These are phyloP conservation scores for Apodemus speciosus DNA, from an alignment of 2,113 vertebrate genomes.

Conservation along the genomic window DNA sequence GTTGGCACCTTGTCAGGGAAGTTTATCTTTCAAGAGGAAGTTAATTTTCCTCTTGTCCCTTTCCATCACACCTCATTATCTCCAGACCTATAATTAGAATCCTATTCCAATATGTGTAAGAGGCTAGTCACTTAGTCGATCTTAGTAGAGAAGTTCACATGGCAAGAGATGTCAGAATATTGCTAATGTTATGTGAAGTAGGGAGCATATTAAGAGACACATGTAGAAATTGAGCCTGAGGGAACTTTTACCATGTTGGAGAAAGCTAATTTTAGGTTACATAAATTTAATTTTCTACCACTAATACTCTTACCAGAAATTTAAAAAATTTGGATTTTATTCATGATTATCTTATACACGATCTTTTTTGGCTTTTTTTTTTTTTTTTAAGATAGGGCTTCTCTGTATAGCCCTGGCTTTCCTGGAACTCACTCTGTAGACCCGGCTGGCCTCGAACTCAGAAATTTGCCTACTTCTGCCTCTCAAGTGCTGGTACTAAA, in stretches of 20 bases:
- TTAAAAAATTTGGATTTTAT: background rate
- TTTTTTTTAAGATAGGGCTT: too few relatives aligned
- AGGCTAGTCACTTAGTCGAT: constrained; percentile 38
- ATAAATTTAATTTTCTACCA: background rate
- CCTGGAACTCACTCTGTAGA: too few relatives aligned
- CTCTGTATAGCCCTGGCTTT: too few relatives aligned
- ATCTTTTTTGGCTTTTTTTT: too few relatives aligned
- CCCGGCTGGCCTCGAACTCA: too few relatives aligned
- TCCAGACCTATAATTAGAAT: constrained; percentile 61
- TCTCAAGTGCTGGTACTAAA: too few relatives aligned
- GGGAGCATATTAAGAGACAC: background rate
- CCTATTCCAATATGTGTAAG: constrained; percentile 37
- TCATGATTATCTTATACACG: background rate
- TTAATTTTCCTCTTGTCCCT: constrained; percentile 56
- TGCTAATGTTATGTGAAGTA: background rate
- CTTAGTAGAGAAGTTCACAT: background rate
- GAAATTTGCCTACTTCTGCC: too few relatives aligned
- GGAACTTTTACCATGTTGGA: background rate
- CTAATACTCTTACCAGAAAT: background rate
- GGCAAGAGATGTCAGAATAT: background rate
- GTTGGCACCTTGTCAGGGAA: constrained; percentile 42
- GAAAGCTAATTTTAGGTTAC: background rate
- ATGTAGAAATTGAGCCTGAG: background rate
- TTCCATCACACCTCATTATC: constrained; percentile 59
- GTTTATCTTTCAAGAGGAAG: constrained; percentile 66